phyloP scores from a whole-genome alignment of 2,888 invertebrate species.

The Chymomyza amoena region DNA sequence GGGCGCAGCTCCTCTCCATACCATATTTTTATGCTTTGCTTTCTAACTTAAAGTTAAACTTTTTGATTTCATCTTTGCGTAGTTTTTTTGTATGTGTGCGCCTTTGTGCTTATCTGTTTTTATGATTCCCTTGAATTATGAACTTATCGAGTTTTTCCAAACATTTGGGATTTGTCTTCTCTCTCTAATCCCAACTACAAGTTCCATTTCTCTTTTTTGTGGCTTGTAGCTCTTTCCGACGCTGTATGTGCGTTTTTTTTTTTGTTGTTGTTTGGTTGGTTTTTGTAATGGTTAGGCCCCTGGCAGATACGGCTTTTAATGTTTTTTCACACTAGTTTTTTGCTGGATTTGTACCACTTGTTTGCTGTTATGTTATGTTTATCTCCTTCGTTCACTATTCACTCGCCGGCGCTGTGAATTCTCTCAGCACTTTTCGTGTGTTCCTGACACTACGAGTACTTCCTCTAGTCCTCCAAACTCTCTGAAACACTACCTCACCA shows the following conservation, averaged over 20 bases:
- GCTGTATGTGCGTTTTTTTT: neutral
- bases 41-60: neutral
- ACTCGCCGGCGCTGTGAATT: neutral
- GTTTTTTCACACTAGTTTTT: neutral
- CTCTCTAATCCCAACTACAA: no score
- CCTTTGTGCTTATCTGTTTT: neutral
- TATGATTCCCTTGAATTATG: neutral
- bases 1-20: neutral
- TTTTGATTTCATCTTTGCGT: neutral
- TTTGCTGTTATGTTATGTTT: slow-evolving; percentile 6
- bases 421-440: neutral
- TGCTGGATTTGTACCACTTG: neutral
- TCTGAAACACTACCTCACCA: slow-evolving; percentile 7
- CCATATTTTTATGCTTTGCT: neutral
- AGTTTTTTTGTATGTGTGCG: neutral
- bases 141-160: neutral
- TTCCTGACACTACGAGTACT: neutral
- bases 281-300: neutral
- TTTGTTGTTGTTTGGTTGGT: neutral
- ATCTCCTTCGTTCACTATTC: neutral
- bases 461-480: slow-evolving; percentile 28
- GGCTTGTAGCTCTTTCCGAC: neutral
- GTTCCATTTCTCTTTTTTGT: neutral
- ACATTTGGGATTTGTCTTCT: no score
- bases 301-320: neutral